Base-by-base conservation (phyloP, 2,113 vertebrate species). In the Channa maculata region DNA sequence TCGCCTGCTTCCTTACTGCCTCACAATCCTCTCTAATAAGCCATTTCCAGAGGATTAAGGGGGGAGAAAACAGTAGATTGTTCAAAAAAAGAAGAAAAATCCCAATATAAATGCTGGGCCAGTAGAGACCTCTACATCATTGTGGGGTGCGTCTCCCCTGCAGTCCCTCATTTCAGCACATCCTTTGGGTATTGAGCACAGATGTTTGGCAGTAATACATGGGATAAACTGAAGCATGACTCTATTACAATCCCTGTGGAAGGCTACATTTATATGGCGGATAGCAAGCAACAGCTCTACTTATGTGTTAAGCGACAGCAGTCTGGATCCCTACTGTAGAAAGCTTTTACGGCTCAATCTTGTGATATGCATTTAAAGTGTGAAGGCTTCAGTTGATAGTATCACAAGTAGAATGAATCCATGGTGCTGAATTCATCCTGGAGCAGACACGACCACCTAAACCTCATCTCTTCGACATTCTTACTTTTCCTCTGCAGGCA, bases 21-120 rank as follows among this genome's bases (percentile, higher is more conserved):
- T 45, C 68, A 55, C 77, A 71, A 70, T 71, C 69, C 70, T 60
- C 80, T 70, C 60, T 80, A 77, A 84, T 71, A 80, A 85, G 63
- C 72, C 44, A 65, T 72, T 83, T 82, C 57, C 58, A 71, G 73
- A 45, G 85, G 85, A 82, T 86, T 88, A 81, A 58, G 43, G 46
- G 48, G 61, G 74, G 62, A 77, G 50, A 65, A 77, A 11, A 70
- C 67, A 77, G 62, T 71, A 79, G 72, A 24, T 24, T 24, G 24
- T 24, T 24, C 24, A 24, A 34, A 65, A 68, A 65, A 71, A 46
- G 63, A 73, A 58, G 52, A 84, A 53, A 79, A 75, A 65, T 57
- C 55, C 51, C 60, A 62, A 62, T 71, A 33, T 14, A 61, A 73
- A 80, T 36, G 33, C 67, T 13, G 51, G 53, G 52, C 49, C 34